Evolutionary conservation across 1,140 invertebrate species (phyloP).

Genomic region (Aphis craccivora): DNA sequence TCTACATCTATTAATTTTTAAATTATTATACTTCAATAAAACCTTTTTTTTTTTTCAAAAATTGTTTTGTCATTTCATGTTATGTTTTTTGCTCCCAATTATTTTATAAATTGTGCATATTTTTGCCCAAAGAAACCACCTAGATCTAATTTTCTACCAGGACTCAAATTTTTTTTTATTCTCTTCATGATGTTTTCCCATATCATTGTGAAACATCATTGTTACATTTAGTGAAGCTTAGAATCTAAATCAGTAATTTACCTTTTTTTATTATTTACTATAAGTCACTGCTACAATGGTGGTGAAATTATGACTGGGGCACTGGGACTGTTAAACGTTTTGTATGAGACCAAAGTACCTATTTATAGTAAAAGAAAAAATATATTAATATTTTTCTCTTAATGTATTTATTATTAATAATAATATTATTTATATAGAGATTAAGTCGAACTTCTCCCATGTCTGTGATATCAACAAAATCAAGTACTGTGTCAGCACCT

Average conservation of each 20-base stretch:
- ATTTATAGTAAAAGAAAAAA: neutral
- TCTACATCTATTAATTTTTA: too few species aligned
- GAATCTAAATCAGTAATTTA: neutral
- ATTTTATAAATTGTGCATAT: neutral
- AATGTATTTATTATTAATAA: neutral
- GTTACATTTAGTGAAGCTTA: neutral
- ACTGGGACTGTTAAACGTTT: too few species aligned
- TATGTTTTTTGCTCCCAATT: too few species aligned
- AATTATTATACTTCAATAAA: too few species aligned
- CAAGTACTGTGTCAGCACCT: conserved; percentile 27
- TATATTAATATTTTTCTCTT: neutral
- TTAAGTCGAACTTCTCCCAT: conserved; percentile 58
- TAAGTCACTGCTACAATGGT: neutral
- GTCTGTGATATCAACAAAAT: conserved; percentile 59
- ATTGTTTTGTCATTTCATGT: too few species aligned
- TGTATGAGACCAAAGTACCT: too few species aligned
- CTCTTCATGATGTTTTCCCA: too few species aligned
- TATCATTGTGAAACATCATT: too few species aligned
- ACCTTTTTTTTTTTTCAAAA: too few species aligned
- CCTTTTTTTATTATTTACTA: neutral
- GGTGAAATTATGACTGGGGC: neutral
- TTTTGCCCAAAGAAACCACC: neutral
- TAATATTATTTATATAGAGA: conserved; percentile 51
- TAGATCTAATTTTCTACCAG: too few species aligned
- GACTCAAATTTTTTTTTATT: neutral